Evolutionary conservation across 2,888 invertebrate species (phyloP).

Genomic region (Drosophila subquinaria): DNA sequence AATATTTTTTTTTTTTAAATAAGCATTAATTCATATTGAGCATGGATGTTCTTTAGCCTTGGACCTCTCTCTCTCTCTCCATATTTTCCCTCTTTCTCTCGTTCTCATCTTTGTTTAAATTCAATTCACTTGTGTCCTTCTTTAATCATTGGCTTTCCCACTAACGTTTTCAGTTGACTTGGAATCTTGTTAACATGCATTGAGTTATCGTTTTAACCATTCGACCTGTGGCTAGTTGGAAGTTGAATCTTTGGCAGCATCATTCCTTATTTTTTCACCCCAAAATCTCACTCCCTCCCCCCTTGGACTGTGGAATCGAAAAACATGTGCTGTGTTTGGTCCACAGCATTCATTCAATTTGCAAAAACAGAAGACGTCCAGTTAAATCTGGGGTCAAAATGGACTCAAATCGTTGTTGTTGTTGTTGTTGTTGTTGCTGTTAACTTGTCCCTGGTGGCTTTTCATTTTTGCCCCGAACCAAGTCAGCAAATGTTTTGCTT

Average conservation of each 20-base stretch:
- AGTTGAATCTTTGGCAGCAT: slow-evolving; percentile 17
- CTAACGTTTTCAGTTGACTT: slow-evolving; percentile 10
- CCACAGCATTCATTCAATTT: slow-evolving; percentile 67
- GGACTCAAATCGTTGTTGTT: slow-evolving; percentile 6
- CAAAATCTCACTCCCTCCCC: background rate
- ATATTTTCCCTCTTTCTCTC: background rate
- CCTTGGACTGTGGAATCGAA: background rate
- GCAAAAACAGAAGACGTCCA: slow-evolving; percentile 49
- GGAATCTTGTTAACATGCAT: slow-evolving; percentile 25
- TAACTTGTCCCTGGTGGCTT: slow-evolving; percentile 21
- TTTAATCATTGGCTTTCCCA: slow-evolving; percentile 4
- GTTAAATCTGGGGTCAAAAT: slow-evolving; percentile 43
- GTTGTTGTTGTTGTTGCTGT: slow-evolving; percentile 3
- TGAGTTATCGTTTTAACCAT: slow-evolving; percentile 20
- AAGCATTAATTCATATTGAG: too few relatives aligned
- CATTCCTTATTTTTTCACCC: background rate
- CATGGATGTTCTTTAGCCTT: too few relatives aligned
- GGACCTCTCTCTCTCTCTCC: background rate
- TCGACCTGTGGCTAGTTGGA: slow-evolving; percentile 21
- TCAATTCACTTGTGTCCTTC: background rate
- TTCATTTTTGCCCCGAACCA: slow-evolving; percentile 17
- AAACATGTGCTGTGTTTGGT: slow-evolving; percentile 1
- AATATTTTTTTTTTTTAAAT: too few relatives aligned
- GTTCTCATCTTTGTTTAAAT: background rate
- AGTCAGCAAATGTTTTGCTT: slow-evolving; percentile 25